Percentiles rank a stretch among this genome's conserved stretches.
Conservation (phyloP, 2,113 vertebrate species). For the Smithornis capensis region DNA sequence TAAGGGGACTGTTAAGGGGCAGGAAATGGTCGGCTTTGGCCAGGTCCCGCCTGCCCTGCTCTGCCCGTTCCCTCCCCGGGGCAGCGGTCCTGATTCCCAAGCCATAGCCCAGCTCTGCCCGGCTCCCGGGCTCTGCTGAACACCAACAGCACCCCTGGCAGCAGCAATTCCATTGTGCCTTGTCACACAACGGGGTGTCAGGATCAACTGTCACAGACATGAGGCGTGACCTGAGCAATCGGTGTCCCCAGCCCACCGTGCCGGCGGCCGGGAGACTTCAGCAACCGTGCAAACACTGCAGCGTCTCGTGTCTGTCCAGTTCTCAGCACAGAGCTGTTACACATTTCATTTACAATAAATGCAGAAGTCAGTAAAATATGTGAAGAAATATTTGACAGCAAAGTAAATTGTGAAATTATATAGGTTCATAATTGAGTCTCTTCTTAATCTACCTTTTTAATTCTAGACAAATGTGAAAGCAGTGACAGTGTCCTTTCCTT, state of each 20-base stretch:
- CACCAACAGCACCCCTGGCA: constrained; percentile 37
- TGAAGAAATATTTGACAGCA: constrained; percentile 71
- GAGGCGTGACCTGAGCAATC: not conserved
- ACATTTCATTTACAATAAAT: constrained; percentile 74
- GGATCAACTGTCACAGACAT: constrained; percentile 1
- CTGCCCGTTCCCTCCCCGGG: constrained; percentile 56
- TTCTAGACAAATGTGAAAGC: constrained; percentile 80
- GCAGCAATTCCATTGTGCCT: constrained; percentile 70
- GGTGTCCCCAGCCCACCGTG: not conserved
- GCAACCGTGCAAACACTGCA: constrained; percentile 24
- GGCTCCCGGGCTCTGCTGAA: not conserved
- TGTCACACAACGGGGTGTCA: constrained; percentile 65
- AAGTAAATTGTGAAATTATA: constrained; percentile 62
- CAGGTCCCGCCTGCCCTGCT: constrained; percentile 1
- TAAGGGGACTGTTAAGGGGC: constrained; percentile 69
- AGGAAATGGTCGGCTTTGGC: constrained; percentile 45
- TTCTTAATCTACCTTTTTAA: constrained; percentile 74
- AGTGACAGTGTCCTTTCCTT: constrained; percentile 70
- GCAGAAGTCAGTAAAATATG: constrained; percentile 67
- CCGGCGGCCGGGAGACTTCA: constrained; percentile 36
- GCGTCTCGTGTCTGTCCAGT: constrained; percentile 62
- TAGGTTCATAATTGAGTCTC: constrained; percentile 82
- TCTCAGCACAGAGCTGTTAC: constrained; percentile 63
- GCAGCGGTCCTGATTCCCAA: constrained; percentile 70
- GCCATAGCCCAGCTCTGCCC: constrained; percentile 77